Conservation (phyloP, 2,797 vertebrate species). For the Botia almorhae region DNA sequence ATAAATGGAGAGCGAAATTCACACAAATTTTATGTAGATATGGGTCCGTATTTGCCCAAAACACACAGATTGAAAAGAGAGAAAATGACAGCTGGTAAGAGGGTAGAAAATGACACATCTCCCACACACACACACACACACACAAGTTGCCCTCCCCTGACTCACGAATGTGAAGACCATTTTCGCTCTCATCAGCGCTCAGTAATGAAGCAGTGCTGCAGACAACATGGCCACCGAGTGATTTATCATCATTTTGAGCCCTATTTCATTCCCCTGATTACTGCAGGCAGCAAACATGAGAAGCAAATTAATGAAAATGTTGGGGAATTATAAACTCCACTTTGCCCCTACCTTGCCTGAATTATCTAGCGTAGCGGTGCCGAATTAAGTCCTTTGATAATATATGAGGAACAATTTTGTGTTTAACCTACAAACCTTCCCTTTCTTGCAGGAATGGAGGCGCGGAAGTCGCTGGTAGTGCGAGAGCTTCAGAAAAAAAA, state of each 20-base stretch:
- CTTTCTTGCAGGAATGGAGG: not conserved
- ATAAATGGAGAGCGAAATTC: not conserved
- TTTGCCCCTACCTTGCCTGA: slow-evolving; percentile 49
- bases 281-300: slow-evolving; percentile 63
- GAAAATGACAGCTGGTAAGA: slow-evolving; percentile 33
- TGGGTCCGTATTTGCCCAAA: slow-evolving; percentile 5
- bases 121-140: not conserved
- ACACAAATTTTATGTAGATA: slow-evolving; percentile 5
- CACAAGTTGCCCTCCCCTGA: slow-evolving; percentile 23
- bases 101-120: slow-evolving; percentile 22
- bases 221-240: slow-evolving; percentile 61
- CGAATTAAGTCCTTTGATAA: slow-evolving; percentile 55
- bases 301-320: slow-evolving; percentile 68
- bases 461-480: not conserved
- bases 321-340: slow-evolving; percentile 64
- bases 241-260: slow-evolving; percentile 63
- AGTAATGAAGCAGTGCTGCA: slow-evolving; percentile 57
- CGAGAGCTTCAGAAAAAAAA: not conserved
- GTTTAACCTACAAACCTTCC: slow-evolving; percentile 42
- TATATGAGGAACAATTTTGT: slow-evolving; percentile 34
- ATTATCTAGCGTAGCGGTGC: slow-evolving; percentile 53
- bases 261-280: slow-evolving; percentile 68
- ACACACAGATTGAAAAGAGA: slow-evolving; percentile 1
- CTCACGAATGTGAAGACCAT: slow-evolving; percentile 54
- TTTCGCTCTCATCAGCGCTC: slow-evolving; percentile 58